A percentile compares a stretch with the other conserved stretches of the same genome.
phyloP scores from a whole-genome alignment of 2,888 invertebrate genomes.

The Chymomyza amoena region DNA sequence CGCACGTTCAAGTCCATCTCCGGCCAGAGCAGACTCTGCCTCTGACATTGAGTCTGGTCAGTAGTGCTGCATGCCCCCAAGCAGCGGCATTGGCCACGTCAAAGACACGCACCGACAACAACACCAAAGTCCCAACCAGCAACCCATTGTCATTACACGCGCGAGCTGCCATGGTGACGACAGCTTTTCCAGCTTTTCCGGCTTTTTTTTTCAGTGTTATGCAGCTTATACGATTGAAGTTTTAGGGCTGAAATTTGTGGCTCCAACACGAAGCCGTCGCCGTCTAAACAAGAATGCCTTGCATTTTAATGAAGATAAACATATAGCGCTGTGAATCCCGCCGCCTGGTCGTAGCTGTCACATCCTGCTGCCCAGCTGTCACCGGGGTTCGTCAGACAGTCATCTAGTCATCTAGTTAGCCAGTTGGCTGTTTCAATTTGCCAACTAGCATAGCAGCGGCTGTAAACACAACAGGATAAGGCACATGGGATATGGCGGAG shows the following conservation, averaged over 20 bases:
- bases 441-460: slow-evolving; percentile 30
- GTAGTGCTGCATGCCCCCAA: background rate
- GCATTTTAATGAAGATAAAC: slow-evolving; percentile 72
- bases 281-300: slow-evolving; percentile 46
- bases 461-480: slow-evolving; percentile 29
- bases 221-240: slow-evolving; percentile 58
- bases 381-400: background rate
- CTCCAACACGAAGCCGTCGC: background rate
- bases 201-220: background rate
- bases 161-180: slow-evolving; percentile 24
- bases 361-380: background rate
- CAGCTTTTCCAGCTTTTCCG: background rate
- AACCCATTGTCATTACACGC: slow-evolving; percentile 68
- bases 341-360: background rate
- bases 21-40: background rate
- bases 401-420: background rate
- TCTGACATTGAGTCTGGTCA: background rate
- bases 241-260: slow-evolving; percentile 25
- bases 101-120: slow-evolving; percentile 52
- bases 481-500: background rate
- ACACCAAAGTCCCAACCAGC: background rate
- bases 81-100: slow-evolving; percentile 43
- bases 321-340: slow-evolving; percentile 21
- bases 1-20: background rate
- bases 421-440: slow-evolving; percentile 34